A percentile compares a stretch with the other conserved stretches of the same genome.
These are phyloP conservation scores for Drosophila albomicans DNA, from an alignment of 1,140 invertebrate genomes.

Conservation along the genomic window DNA sequence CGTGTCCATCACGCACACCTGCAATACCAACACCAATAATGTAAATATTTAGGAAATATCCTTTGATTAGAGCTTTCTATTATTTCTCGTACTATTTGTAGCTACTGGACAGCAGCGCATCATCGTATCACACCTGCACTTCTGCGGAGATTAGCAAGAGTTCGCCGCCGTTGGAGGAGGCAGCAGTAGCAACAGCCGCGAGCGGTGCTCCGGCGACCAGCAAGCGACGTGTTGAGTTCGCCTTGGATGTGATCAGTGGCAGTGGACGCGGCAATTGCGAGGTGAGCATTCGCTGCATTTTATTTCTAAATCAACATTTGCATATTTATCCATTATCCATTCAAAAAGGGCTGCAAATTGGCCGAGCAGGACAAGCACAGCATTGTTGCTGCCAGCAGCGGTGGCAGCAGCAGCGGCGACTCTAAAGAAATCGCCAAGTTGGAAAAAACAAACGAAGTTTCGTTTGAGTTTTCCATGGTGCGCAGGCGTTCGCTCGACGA, in stretches of 20 bases:
- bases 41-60: constrained; percentile 19
- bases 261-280: constrained; percentile 53
- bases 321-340: constrained; percentile 37
- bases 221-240: constrained; percentile 71
- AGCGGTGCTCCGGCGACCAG: constrained; percentile 29
- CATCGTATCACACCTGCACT: constrained; percentile 81
- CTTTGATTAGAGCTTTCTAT: too few species aligned
- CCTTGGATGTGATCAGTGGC: constrained; percentile 23
- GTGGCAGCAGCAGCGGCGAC: constrained; percentile 21
- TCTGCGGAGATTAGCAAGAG: constrained; percentile 75
- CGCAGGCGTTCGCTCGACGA: constrained; percentile 79
- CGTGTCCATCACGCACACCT: constrained; percentile 68
- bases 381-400: constrained; percentile 20
- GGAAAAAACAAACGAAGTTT: constrained; percentile 66
- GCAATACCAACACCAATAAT: constrained; percentile 49
- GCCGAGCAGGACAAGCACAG: constrained; percentile 70
- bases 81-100: constrained; percentile 2
- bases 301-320: constrained; percentile 9
- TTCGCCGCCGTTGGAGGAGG: constrained; percentile 60
- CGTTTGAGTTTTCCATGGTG: constrained; percentile 84
- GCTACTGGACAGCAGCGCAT: constrained; percentile 74
- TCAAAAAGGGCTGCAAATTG: constrained; percentile 74
- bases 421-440: constrained; percentile 61
- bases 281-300: constrained; percentile 48
- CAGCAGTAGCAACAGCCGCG: constrained; percentile 24